These are phyloP conservation scores for Drosophila mimica DNA, from an alignment of 2,888 invertebrate species.

Conservation along the genomic window DNA sequence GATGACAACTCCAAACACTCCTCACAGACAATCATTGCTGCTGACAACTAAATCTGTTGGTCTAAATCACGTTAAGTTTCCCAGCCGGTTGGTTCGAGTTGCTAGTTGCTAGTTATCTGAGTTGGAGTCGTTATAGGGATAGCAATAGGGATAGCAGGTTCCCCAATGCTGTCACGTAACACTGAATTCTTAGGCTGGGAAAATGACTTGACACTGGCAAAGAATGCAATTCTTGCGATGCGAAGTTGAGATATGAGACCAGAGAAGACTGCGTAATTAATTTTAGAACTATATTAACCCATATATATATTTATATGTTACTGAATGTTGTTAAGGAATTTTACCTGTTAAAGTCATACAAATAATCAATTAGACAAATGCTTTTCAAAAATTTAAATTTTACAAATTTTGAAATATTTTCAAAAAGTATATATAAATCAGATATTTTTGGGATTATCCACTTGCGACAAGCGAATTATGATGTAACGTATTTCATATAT, in stretches of 20 bases:
- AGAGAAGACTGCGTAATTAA: slow-evolving; percentile 32
- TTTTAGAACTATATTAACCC: slow-evolving; percentile 60
- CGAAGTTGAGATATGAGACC: slow-evolving; percentile 45
- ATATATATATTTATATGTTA: too few relatives aligned
- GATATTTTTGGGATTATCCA: not conserved
- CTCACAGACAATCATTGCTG: slow-evolving; percentile 38
- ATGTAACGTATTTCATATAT: not conserved
- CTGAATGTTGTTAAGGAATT: not conserved
- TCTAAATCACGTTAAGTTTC: slow-evolving; percentile 56
- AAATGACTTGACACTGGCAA: slow-evolving; percentile 6
- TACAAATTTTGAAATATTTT: not conserved
- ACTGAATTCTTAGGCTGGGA: slow-evolving; percentile 42
- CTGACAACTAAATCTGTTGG: slow-evolving; percentile 61
- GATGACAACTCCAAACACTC: slow-evolving; percentile 66
- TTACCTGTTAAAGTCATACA: not conserved
- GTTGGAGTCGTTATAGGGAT: not conserved
- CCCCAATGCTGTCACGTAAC: slow-evolving; percentile 16
- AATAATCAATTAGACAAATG: not conserved
- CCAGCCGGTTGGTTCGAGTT: not conserved
- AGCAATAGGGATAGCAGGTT: slow-evolving; percentile 23
- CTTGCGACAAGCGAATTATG: not conserved
- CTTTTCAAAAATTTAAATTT: not conserved
- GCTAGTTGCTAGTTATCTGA: slow-evolving; percentile 15
- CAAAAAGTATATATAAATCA: not conserved
- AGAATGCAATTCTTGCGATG: slow-evolving; percentile 3